A percentile compares a stretch with the other conserved stretches of the same genome.
phyloP scores from a whole-genome alignment of 1,140 invertebrate species.

The Cydia fagiglandana region DNA sequence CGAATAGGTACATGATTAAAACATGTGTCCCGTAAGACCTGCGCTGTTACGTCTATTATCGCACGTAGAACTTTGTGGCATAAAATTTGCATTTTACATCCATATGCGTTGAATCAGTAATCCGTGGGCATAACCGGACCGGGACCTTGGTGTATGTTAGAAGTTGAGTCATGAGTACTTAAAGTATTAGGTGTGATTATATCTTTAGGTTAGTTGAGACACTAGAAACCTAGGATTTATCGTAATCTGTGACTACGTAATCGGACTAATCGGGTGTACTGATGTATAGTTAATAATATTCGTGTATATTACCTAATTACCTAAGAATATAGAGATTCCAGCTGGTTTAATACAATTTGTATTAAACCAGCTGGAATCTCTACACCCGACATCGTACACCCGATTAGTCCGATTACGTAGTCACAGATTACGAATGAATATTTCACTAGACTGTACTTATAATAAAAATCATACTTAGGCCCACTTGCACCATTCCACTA shows the following conservation, averaged over 20 bases:
- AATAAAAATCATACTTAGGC: too few species aligned
- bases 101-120: background rate
- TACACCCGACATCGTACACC: too few species aligned
- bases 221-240: background rate
- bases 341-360: too few species aligned
- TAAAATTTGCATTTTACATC: conserved; percentile 9
- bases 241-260: background rate
- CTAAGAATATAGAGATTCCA: too few species aligned
- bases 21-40: conserved; percentile 5
- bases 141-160: background rate
- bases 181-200: background rate
- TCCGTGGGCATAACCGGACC: background rate
- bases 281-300: too few species aligned
- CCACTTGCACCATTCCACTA: too few species aligned
- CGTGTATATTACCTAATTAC: too few species aligned
- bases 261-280: background rate
- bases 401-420: too few species aligned
- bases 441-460: too few species aligned
- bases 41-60: background rate
- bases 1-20: background rate
- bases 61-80: background rate
- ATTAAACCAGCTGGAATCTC: too few species aligned
- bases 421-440: too few species aligned
- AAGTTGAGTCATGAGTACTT: background rate
- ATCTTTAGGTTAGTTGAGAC: background rate